Base-by-base conservation (phyloP, 2,113 vertebrate species). In the Phoxinus phoxinus region DNA sequence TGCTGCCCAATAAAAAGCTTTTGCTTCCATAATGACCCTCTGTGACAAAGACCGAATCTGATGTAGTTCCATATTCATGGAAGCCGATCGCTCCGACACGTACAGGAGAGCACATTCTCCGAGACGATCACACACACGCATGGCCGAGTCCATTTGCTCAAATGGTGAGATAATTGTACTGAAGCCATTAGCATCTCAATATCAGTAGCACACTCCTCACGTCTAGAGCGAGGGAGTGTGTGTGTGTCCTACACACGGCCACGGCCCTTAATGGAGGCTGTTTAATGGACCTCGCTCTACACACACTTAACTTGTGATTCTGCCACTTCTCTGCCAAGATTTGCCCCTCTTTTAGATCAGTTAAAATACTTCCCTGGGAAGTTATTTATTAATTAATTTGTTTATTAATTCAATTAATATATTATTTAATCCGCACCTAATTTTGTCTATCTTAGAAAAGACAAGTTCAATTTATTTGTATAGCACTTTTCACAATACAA, bases 41-140 rank as follows among this genome's bases (percentile, higher is more conserved):
- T 41, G 79, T 79, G 83, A 85, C 63, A 85, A 86, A 84, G 84
- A 75, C 32, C 72, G 88, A 77, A 61, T 72, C 85, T 63, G 79
- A 72, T 83, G 91, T 89, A 76, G 63, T 86, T 74, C 61, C 72
- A 89, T 79, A 89, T 89, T 87, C 83, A 86, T 86, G 85, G 77
- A 77, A 69, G 73, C 63, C 51, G 51, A 65, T 88, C 71, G 35
- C 19, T 84, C 61, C 32, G 61, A 78, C 76, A 81, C 69, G 61
- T 76, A 67, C 67, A 84, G 76, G 30, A n/a, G 69, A 84, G 78
- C 51, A 72, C 63, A 32, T 78, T 86, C 77, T 81, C 48, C 15
- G 67, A 81, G 63, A 44, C 56, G 76, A 85, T 87, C 83, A 65
- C 30, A 79, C 87, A 23, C 61, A 81, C 61, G 67, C 67, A 81